Evolutionary conservation across 2,113 vertebrate species (phyloP).

Genomic region (Sander vitreus): DNA sequence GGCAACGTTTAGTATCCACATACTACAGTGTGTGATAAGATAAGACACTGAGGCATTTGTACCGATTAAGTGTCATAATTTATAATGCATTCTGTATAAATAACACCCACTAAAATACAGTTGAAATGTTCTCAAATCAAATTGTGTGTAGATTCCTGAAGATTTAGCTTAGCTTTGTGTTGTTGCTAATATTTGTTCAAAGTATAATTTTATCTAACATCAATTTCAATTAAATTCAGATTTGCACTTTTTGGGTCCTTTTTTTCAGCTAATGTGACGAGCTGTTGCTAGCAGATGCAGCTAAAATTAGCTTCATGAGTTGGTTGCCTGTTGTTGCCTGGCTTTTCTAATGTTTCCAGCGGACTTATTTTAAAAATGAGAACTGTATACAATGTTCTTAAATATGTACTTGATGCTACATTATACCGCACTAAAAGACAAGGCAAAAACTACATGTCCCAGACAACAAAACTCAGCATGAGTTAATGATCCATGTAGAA

Average conservation of each 20-base stretch:
- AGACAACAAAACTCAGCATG: neutral
- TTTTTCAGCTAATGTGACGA: neutral
- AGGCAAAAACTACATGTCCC: neutral
- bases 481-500: neutral
- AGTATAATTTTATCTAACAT: neutral
- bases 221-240: neutral
- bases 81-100: neutral
- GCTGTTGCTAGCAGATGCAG: neutral
- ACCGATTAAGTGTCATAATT: neutral
- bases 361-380: neutral
- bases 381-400: neutral
- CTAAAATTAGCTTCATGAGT: too few species aligned
- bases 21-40: slow-evolving; percentile 7
- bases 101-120: neutral
- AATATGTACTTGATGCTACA: neutral
- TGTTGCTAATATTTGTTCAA: neutral
- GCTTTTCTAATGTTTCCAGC: neutral
- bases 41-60: neutral
- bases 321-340: neutral
- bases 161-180: neutral
- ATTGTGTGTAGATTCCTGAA: neutral
- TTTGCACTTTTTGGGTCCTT: neutral
- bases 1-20: slow-evolving; percentile 18
- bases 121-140: neutral
- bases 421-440: neutral